Percentiles rank a stretch among this genome's conserved stretches.
phyloP scores from a whole-genome alignment of 2,113 vertebrate species.

The Bubalus kerabau region DNA sequence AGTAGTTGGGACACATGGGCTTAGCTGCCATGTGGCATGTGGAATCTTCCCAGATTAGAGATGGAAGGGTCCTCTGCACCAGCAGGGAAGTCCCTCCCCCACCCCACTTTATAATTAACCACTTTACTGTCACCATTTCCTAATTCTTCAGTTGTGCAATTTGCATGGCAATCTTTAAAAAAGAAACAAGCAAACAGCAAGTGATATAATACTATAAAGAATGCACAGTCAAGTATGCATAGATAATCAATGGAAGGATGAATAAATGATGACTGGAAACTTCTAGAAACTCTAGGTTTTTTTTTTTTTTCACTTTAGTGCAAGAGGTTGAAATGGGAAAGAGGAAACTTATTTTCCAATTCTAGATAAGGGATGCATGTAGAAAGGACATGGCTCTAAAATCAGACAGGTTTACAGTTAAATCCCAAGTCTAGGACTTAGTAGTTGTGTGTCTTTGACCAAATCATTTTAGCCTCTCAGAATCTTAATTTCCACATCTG shows the following conservation, averaged over 20 bases:
- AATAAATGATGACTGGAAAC: background rate
- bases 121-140: slow-evolving; percentile 52
- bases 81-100: background rate
- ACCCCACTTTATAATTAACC: slow-evolving; percentile 72
- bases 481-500: background rate
- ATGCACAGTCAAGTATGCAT: background rate
- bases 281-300: background rate
- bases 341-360: background rate
- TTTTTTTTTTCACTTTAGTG: background rate
- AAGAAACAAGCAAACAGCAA: slow-evolving; percentile 6
- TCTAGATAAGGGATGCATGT: background rate
- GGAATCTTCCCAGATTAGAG: background rate
- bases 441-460: background rate
- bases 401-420: background rate
- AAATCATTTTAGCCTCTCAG: background rate
- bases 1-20: background rate
- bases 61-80: background rate
- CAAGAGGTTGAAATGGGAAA: background rate
- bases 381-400: background rate
- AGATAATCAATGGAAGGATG: background rate
- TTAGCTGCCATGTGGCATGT: background rate
- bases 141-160: background rate
- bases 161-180: background rate
- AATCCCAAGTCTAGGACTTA: background rate
- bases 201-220: background rate